Percentiles rank a stretch among this genome's conserved stretches.
Evolutionary conservation across 1,140 invertebrate species (phyloP).

Genomic region (Lepidurus couesii): DNA sequence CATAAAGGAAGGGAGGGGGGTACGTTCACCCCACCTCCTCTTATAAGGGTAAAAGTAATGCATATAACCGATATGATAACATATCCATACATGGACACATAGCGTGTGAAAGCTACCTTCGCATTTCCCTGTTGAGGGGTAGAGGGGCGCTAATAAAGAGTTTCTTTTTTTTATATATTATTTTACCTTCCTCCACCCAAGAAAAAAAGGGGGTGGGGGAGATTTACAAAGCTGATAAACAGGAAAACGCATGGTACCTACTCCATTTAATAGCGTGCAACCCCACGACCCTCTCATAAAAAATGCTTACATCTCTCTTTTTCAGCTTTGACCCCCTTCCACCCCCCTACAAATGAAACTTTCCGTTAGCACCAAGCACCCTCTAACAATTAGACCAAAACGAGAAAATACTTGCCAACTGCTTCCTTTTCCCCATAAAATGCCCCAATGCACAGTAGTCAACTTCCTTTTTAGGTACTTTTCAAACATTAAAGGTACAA

Average conservation of each 20-base stretch:
- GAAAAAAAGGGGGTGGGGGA: not conserved
- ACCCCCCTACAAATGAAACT: not conserved
- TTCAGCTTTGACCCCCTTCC: not conserved
- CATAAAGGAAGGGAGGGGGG: not conserved
- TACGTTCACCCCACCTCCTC: not conserved
- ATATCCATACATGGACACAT: not conserved
- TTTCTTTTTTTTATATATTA: not conserved
- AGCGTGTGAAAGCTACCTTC: conserved; percentile 15
- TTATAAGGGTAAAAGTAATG: not conserved
- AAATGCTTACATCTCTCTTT: not conserved
- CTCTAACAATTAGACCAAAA: conserved; percentile 2
- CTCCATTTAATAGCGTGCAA: conserved; percentile 18
- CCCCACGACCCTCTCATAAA: conserved; percentile 4
- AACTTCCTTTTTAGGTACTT: conserved; percentile 6
- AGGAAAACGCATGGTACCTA: not conserved
- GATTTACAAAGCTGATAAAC: not conserved
- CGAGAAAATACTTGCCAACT: not conserved
- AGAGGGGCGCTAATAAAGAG: not conserved
- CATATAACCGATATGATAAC: not conserved
- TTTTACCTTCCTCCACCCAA: not conserved
- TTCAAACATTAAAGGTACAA: not conserved
- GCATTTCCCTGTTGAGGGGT: not conserved
- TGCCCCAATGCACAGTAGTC: not conserved
- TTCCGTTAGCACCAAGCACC: not conserved
- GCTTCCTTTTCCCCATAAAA: conserved; percentile 18